Base-by-base conservation (phyloP, 2,888 invertebrate species). In the Xestia xanthographa region DNA sequence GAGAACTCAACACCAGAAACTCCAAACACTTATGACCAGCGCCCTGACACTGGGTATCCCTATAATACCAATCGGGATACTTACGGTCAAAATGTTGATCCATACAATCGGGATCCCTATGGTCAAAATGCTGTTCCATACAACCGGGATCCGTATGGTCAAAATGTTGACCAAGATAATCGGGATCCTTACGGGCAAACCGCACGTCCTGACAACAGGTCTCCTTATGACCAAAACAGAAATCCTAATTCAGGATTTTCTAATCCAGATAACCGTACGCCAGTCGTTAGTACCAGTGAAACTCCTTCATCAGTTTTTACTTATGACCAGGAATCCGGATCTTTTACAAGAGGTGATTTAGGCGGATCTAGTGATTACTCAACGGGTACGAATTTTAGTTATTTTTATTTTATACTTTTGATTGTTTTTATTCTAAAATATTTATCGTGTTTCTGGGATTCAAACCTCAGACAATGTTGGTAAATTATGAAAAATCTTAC, bases 291-390 rank as follows among this genome's bases (percentile, higher is more conserved):
- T 14, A 43, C 69, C 14, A 69, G 41, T 70, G 69, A 66, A 17
- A n/a, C 38, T 17, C 29, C 82, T n/a, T 38, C 67, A 53, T 29
- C 67, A 29, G 17, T 26, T 41, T 41, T 41, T 41, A 41, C 41
- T 43, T 45, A 26, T 48, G 67, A 41, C 14, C 66, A 82, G n/a
- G 5, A 20, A 17, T 17, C 56, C 14, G 70, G 20, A 50, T 41
- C 50, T 45, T 69, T 50, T 43, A 45, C 75, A 50, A 74, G 74
- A 26, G 85, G 77, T 34, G 85, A 77, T 66, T 34, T 74, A 68
- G 72, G 9, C 5, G 77, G 14, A 45, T 17, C 17, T 2, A 62
- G 68, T 45, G 71, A 80, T 34, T 6, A 17, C 17, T 2, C 70
- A 12, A 68, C 73, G 38, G 83, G 83, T 83, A 81, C 56, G 62